Conservation (phyloP, 2,797 vertebrate genomes). For the Novumbra hubbsi region DNA sequence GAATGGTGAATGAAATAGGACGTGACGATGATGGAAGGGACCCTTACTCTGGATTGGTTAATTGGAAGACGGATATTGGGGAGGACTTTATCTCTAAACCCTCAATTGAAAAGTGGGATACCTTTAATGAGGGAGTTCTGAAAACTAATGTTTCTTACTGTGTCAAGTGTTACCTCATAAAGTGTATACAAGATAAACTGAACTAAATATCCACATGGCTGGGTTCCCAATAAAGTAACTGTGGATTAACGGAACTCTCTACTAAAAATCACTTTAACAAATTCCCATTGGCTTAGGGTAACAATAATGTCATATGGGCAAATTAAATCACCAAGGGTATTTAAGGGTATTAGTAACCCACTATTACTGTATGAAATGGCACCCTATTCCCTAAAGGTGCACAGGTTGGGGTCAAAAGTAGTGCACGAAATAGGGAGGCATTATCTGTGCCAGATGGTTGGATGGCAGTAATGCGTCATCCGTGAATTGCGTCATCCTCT, state of each 20-base stretch:
- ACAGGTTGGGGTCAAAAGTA: background rate
- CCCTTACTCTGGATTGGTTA: too few relatives aligned
- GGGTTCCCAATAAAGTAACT: background rate
- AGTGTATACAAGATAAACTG: background rate
- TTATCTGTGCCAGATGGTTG: background rate
- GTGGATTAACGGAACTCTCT: background rate
- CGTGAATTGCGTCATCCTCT: too few relatives aligned
- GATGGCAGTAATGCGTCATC: background rate
- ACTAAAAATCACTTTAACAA: conserved; percentile 15
- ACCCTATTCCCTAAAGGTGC: background rate
- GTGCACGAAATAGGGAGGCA: background rate
- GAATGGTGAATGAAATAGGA: background rate
- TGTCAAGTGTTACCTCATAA: conserved; percentile 5
- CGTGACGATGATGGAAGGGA: background rate
- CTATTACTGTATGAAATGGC: background rate
- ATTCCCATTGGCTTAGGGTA: conserved; percentile 20
- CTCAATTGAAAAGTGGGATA: background rate
- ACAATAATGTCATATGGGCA: conserved; percentile 29
- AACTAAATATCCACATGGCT: background rate
- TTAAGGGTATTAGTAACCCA: conserved; percentile 43
- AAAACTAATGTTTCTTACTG: background rate
- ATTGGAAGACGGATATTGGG: too few relatives aligned
- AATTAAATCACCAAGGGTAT: conserved; percentile 47
- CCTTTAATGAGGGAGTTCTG: background rate
- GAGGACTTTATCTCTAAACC: background rate